Percentiles rank a stretch among this genome's conserved stretches.
Conservation (phyloP, 2,888 invertebrate species). For the Aporophyla nigra region DNA sequence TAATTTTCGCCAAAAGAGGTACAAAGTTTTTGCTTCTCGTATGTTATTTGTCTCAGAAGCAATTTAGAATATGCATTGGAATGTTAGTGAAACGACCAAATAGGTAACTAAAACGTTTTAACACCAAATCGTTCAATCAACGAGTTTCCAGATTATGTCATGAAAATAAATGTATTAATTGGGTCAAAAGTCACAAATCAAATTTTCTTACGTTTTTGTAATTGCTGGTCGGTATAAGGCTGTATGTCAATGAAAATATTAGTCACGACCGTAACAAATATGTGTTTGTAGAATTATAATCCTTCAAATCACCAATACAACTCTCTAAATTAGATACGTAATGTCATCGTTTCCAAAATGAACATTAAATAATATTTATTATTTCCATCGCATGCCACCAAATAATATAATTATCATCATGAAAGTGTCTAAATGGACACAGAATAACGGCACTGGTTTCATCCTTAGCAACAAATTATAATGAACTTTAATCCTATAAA, state of each 20-base stretch:
- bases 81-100: neutral
- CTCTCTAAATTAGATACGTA: neutral
- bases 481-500: conserved; percentile 37
- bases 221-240: neutral
- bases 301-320: neutral
- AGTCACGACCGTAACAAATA: neutral
- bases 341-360: neutral
- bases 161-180: no score
- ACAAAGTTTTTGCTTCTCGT: no score
- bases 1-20: no score
- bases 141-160: neutral
- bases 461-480: conserved; percentile 15
- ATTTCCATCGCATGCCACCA: neutral
- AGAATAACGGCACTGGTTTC: conserved; percentile 8
- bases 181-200: no score
- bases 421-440: conserved; percentile 16
- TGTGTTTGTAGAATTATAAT: neutral
- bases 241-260: neutral
- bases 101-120: neutral
- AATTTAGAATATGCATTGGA: conserved; percentile 1
- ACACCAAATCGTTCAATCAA: neutral
- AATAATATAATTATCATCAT: conserved; percentile 25
- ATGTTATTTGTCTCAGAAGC: neutral
- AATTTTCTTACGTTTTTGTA: neutral
- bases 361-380: neutral